These are phyloP conservation scores for Ctenopoma kingsleyae DNA, from an alignment of 2,797 vertebrate genomes.

Conservation along the genomic window DNA sequence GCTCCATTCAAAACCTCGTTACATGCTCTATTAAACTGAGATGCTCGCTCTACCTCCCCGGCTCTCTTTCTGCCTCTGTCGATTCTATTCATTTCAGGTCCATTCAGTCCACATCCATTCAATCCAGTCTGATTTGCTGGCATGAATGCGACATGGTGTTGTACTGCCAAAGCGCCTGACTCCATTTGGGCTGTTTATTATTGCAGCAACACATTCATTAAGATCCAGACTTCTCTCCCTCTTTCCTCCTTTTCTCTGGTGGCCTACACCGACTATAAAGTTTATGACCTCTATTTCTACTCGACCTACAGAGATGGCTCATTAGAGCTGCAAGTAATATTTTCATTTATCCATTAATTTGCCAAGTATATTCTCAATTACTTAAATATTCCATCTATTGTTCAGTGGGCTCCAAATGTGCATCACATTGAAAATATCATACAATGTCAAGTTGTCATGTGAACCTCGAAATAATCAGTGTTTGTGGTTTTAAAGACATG, in stretches of 20 bases:
- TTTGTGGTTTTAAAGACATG: too few species aligned
- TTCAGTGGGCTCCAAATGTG: too few species aligned
- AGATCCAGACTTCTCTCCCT: not conserved
- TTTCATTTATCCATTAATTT: too few species aligned
- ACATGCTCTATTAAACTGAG: conserved; percentile 50
- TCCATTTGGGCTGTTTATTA: conserved; percentile 42
- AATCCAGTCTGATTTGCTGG: conserved; percentile 32
- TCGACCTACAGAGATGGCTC: too few species aligned
- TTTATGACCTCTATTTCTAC: not conserved
- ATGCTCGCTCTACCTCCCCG: conserved; percentile 17
- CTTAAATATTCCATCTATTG: too few species aligned
- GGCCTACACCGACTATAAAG: not conserved
- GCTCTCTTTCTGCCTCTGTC: conserved; percentile 9
- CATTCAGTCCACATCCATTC: conserved; percentile 45
- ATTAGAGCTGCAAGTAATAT: too few species aligned
- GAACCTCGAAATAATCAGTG: too few species aligned
- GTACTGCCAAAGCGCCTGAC: conserved; percentile 17
- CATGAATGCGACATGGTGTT: conserved; percentile 19
- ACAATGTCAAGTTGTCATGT: too few species aligned
- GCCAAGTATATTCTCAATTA: too few species aligned
- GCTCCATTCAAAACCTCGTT: conserved; percentile 42
- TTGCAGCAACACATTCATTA: conserved; percentile 23
- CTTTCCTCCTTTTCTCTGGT: not conserved
- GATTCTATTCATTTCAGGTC: conserved; percentile 35
- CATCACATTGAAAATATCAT: too few species aligned